Percentiles rank a stretch among this genome's conserved stretches.
phyloP scores from a whole-genome alignment of 2,888 invertebrate genomes.

The Blastobasis lacticolella region DNA sequence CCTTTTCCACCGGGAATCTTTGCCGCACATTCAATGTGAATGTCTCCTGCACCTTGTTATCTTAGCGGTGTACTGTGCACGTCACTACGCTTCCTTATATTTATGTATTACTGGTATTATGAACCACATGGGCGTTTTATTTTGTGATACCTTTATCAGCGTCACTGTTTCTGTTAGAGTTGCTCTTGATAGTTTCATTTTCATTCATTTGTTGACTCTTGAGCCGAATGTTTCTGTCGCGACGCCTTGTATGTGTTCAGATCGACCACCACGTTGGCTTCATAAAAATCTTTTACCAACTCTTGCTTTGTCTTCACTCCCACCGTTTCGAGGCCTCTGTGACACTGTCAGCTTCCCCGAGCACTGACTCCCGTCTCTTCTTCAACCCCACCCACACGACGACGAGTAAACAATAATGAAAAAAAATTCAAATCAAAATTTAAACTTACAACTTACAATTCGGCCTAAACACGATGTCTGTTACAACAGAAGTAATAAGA shows the following conservation, averaged over 20 bases:
- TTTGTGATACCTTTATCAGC: slow-evolving; percentile 74
- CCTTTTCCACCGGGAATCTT: slow-evolving; percentile 24
- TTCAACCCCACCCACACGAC: slow-evolving; percentile 40
- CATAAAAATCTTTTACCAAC: slow-evolving; percentile 44
- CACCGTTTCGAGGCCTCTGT: slow-evolving; percentile 55
- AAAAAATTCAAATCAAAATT: slow-evolving; percentile 25
- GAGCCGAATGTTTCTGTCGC: slow-evolving; percentile 65
- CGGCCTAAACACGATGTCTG: slow-evolving; percentile 44
- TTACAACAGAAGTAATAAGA: slow-evolving; percentile 20
- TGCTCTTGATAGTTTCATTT: slow-evolving; percentile 70
- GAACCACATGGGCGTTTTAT: slow-evolving; percentile 70
- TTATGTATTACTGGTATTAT: slow-evolving; percentile 43
- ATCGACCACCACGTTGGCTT: slow-evolving; percentile 51
- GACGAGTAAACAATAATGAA: slow-evolving; percentile 29
- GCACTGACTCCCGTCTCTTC: slow-evolving; percentile 44
- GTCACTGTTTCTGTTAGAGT: slow-evolving; percentile 70
- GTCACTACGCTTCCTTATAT: slow-evolving; percentile 60
- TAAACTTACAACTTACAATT: slow-evolving; percentile 28
- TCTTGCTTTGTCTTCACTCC: slow-evolving; percentile 59
- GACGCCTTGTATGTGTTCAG: slow-evolving; percentile 50
- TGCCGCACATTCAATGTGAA: slow-evolving; percentile 22
- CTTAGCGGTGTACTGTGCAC: slow-evolving; percentile 51
- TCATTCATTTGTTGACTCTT: slow-evolving; percentile 63
- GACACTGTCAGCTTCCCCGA: slow-evolving; percentile 63
- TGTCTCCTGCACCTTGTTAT: slow-evolving; percentile 36